Base-by-base conservation (phyloP, 2,797 vertebrate genomes). In the Crotalus adamanteus region DNA sequence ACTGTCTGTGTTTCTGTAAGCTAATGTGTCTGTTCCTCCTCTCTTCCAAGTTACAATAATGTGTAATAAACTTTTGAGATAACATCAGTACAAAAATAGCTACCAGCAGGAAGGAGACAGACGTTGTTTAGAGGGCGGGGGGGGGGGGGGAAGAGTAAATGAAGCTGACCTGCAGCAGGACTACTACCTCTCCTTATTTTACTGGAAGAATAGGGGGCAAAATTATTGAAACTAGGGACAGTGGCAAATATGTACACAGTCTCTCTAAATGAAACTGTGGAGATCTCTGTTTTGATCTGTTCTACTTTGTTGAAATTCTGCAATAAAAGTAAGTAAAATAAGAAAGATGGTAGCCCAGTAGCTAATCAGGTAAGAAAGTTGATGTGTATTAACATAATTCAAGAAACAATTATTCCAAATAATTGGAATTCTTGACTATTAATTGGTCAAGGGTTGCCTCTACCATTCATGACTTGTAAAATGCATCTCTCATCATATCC, bases 101-200 rank as follows among this genome's bases (percentile, higher is more conserved):
- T 78, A 18, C 7, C 20, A 42, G 18, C 73, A 78, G 73, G 31
- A 78, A 78, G 8, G 18, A 78, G 73, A 78, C 73, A 78, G 73
- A 11, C 18, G 28, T n/a, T 65, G 11, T 14, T 4, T 14, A n/a
- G 11, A 0, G 4, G 26, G 3, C 2, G 63, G 3, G 42, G 0
- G 42, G 42, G 22, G 3, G 2, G 60, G 1, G 25, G 13, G 8
- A 25, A 26, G 51, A 26, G 51, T 53, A 59, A 59, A 59, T n/a
- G 63, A 65, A n/a, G 63, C 4, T 65, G 69, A 78, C 31, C 31
- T 37, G 69, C 69, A 42, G 7, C 31, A 9, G 16, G 69, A 78
- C 16, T 16, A 20, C 16, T 37, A 37, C 31, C 31, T 37, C 69
- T 18, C 6, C 31, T 78, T 73, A 37, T 13, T 31, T 73, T 73